Conservation (phyloP, 2,888 invertebrate species). For the Chrysolina haemoptera region DNA sequence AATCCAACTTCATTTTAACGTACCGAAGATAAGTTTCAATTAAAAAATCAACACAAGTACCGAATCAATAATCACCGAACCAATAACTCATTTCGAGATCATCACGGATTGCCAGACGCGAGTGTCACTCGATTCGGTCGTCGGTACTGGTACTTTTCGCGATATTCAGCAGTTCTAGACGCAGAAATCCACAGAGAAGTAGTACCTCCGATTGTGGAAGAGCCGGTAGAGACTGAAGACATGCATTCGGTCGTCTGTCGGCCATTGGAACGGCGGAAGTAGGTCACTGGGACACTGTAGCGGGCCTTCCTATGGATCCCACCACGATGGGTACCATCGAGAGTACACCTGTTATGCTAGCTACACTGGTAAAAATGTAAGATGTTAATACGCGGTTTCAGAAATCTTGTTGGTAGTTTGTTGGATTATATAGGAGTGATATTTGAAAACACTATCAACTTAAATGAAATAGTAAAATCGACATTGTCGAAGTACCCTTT, state of each 20-base stretch:
- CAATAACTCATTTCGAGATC: constrained; percentile 15
- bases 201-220: constrained; percentile 53
- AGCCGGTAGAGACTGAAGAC: constrained; percentile 54
- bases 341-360: constrained; percentile 41
- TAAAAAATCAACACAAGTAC: constrained; percentile 25
- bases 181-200: constrained; percentile 5
- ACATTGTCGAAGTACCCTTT: too few relatives aligned
- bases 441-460: too few relatives aligned
- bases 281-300: constrained; percentile 70
- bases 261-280: constrained; percentile 68
- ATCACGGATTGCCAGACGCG: constrained; percentile 1
- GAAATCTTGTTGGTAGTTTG: background rate
- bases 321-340: constrained; percentile 31
- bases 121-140: background rate
- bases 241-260: constrained; percentile 65
- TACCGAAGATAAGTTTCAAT: background rate
- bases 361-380: constrained; percentile 33
- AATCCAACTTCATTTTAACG: constrained; percentile 57
- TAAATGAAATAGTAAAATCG: too few relatives aligned
- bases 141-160: constrained; percentile 12
- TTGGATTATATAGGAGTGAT: too few relatives aligned
- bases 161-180: constrained; percentile 11
- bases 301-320: constrained; percentile 61
- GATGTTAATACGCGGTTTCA: constrained; percentile 12
- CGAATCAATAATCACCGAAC: constrained; percentile 25